phyloP scores from a whole-genome alignment of 2,888 invertebrate species.

The Plebejus anna region DNA sequence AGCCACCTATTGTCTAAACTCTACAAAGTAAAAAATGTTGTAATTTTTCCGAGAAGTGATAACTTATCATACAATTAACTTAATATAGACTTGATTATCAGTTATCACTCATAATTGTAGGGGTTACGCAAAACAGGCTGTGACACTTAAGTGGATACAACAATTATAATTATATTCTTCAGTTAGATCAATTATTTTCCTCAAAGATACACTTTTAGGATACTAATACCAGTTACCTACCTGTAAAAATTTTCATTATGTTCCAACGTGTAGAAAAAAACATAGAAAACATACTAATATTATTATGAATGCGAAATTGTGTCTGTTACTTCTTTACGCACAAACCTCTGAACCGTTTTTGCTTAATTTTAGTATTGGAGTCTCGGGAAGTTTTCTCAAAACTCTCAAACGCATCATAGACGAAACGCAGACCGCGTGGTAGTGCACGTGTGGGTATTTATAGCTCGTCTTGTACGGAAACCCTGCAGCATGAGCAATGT shows the following conservation, averaged over 20 bases:
- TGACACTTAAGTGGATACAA: too few species aligned
- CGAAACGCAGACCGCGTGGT: neutral
- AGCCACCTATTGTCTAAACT: neutral
- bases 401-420: neutral
- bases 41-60: neutral
- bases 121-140: too few species aligned
- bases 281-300: too few species aligned
- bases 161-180: too few species aligned
- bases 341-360: too few species aligned
- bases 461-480: slow-evolving; percentile 4
- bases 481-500: neutral
- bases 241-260: neutral
- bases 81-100: neutral
- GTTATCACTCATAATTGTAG: too few species aligned
- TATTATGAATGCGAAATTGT: too few species aligned
- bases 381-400: neutral
- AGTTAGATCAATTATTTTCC: neutral
- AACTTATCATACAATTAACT: neutral
- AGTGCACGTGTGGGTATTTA: slow-evolving; percentile 7
- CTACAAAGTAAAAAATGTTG: neutral
- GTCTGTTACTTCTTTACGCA: too few species aligned
- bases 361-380: too few species aligned
- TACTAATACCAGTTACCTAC: neutral
- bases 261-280: neutral
- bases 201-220: neutral